phyloP scores from a whole-genome alignment of 2,888 invertebrate species.

The Hirtodrosophila duncani region DNA sequence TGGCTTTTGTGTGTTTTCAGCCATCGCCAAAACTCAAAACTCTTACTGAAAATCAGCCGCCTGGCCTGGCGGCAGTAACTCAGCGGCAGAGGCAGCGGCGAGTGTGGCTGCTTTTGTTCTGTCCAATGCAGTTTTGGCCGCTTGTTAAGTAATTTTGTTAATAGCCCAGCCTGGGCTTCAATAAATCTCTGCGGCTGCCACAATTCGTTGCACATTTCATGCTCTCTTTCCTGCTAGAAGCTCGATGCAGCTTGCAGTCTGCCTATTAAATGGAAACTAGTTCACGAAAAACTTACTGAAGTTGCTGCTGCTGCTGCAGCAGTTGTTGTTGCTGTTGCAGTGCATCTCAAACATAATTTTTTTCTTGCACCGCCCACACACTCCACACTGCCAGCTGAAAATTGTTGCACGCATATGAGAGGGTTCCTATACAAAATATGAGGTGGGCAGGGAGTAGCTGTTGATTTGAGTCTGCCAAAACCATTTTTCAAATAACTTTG shows the following conservation, averaged over 20 bases:
- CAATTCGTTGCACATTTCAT: constrained; percentile 71
- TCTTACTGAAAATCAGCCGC: constrained; percentile 61
- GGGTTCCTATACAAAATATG: constrained; percentile 4
- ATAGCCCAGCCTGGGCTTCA: constrained; percentile 59
- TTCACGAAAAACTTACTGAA: constrained; percentile 60
- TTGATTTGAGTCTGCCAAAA: constrained; percentile 5
- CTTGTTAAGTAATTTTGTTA: constrained; percentile 72
- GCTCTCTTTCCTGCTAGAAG: constrained; percentile 58
- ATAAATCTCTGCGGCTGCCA: constrained; percentile 69
- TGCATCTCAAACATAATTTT: constrained; percentile 1
- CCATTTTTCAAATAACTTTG: constrained; percentile 35
- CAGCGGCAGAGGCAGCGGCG: constrained; percentile 24
- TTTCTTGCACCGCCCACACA: constrained; percentile 2
- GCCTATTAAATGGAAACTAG: constrained; percentile 66
- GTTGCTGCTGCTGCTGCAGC: constrained; percentile 28
- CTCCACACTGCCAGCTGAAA: constrained; percentile 20
- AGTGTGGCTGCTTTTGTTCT: constrained; percentile 19
- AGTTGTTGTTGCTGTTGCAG: constrained; percentile 6
- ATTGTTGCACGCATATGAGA: constrained; percentile 60
- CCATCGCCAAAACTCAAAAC: constrained; percentile 26
- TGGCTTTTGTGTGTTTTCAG: constrained; percentile 3
- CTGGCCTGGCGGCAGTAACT: constrained; percentile 66
- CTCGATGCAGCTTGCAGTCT: constrained; percentile 14
- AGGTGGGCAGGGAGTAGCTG: background rate
- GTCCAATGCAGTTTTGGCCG: constrained; percentile 57